phyloP scores from a whole-genome alignment of 2,797 vertebrate species.

The Perdix hodgsoniae region DNA sequence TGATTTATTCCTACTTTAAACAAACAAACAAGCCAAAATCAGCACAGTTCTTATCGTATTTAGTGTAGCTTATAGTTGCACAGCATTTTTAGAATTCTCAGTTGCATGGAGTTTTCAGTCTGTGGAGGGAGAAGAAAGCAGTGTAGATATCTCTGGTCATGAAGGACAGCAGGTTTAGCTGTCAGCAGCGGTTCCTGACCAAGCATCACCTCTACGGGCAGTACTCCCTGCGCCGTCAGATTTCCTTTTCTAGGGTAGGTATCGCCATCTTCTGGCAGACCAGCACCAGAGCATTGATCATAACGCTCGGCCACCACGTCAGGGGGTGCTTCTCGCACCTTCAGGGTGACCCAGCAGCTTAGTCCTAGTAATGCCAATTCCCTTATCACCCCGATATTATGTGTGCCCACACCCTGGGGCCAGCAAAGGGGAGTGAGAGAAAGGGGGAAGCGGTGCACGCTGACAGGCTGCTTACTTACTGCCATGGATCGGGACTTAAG shows the following conservation, averaged over 20 bases:
- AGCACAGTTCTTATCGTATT: neutral
- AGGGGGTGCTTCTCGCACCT: neutral
- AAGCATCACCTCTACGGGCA: neutral
- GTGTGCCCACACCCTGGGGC: neutral
- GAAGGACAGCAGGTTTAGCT: neutral
- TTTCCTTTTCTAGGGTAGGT: neutral
- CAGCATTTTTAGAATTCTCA: neutral
- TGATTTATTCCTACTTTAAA: neutral
- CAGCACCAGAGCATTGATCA: neutral
- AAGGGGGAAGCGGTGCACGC: neutral
- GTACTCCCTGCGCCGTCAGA: neutral
- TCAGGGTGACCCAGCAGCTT: neutral
- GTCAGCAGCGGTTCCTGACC: neutral
- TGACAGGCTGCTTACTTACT: neutral
- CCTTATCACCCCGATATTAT: neutral
- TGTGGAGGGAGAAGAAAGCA: neutral
- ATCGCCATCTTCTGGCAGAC: neutral
- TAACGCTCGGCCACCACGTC: neutral
- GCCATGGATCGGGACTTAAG: neutral
- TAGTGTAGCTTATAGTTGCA: neutral
- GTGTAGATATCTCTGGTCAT: neutral
- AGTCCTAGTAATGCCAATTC: neutral
- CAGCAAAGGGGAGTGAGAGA: neutral
- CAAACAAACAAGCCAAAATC: neutral
- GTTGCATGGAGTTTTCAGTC: neutral